A percentile compares a stretch with the other conserved stretches of the same genome.
Conservation (phyloP, 2,113 vertebrate genomes). For the Sebastes fasciatus region DNA sequence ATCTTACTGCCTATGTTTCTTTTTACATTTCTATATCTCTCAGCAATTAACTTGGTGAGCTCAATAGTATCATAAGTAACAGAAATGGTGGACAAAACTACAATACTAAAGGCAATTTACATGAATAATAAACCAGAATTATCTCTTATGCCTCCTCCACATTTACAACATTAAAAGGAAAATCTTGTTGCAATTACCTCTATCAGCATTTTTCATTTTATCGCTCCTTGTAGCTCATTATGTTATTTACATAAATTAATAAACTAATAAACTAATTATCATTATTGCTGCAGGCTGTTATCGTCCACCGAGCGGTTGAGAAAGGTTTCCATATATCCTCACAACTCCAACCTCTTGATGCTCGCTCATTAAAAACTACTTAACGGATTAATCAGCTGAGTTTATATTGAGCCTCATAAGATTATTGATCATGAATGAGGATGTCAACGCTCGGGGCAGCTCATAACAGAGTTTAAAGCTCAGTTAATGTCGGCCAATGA, state of each 20-base stretch:
- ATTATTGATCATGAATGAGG: slow-evolving; percentile 58
- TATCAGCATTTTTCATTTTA: slow-evolving; percentile 29
- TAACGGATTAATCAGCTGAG: slow-evolving; percentile 56
- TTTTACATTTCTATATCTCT: background rate
- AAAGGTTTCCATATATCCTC: slow-evolving; percentile 41
- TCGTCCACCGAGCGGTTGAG: slow-evolving; percentile 20
- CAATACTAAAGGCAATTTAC: background rate
- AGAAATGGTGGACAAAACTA: slow-evolving; percentile 1
- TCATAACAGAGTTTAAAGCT: slow-evolving; percentile 53
- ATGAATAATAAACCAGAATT: background rate
- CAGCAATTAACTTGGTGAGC: background rate
- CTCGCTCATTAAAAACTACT: slow-evolving; percentile 68
- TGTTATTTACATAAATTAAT: slow-evolving; percentile 54
- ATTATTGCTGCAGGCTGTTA: slow-evolving; percentile 39
- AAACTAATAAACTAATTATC: slow-evolving; percentile 31
- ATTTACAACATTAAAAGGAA: background rate
- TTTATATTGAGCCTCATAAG: slow-evolving; percentile 46
- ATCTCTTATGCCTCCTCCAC: background rate
- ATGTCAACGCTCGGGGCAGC: slow-evolving; percentile 1
- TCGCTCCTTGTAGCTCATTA: slow-evolving; percentile 25
- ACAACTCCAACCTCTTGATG: slow-evolving; percentile 13
- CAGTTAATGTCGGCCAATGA: slow-evolving; percentile 15
- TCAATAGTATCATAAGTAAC: background rate
- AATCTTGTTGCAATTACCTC: slow-evolving; percentile 1
- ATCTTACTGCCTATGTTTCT: background rate